Evolutionary conservation across 2,113 vertebrate genomes (phyloP).

Genomic region (Myxocyprinus asiaticus): DNA sequence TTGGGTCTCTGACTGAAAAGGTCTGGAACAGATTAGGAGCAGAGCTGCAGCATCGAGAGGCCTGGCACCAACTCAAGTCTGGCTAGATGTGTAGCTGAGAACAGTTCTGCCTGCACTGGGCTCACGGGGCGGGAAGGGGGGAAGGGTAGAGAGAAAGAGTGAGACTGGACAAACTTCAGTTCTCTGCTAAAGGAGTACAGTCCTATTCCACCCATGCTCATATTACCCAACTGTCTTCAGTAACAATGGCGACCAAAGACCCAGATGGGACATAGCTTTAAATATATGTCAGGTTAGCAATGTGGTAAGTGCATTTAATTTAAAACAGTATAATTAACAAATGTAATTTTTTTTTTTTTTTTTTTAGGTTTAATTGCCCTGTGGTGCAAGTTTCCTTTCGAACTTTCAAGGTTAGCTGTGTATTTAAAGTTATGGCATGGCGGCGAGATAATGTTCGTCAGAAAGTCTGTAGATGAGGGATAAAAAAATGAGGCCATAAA

Average conservation of each 20-base stretch:
- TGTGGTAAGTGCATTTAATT: not conserved
- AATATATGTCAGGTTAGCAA: not conserved
- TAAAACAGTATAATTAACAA: not conserved
- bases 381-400: too few species aligned
- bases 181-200: slow-evolving; percentile 72
- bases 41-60: slow-evolving; percentile 87
- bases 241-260: slow-evolving; percentile 61
- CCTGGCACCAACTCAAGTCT: slow-evolving; percentile 88
- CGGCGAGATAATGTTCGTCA: not conserved
- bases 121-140: too few species aligned
- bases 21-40: slow-evolving; percentile 98
- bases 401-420: not conserved
- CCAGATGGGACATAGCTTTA: slow-evolving; percentile 5
- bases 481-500: not conserved
- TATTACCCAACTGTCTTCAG: slow-evolving; percentile 67
- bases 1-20: slow-evolving; percentile 89
- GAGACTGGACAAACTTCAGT: slow-evolving; percentile 23
- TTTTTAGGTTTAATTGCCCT: not conserved
- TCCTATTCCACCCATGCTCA: slow-evolving; percentile 70
- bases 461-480: not conserved
- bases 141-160: not conserved
- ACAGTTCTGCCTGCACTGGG: slow-evolving; percentile 72
- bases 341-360: not conserved
- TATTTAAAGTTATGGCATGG: not conserved
- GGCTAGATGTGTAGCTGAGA: slow-evolving; percentile 82